phyloP scores from a whole-genome alignment of 2,888 invertebrate species.

The Tuta absoluta region DNA sequence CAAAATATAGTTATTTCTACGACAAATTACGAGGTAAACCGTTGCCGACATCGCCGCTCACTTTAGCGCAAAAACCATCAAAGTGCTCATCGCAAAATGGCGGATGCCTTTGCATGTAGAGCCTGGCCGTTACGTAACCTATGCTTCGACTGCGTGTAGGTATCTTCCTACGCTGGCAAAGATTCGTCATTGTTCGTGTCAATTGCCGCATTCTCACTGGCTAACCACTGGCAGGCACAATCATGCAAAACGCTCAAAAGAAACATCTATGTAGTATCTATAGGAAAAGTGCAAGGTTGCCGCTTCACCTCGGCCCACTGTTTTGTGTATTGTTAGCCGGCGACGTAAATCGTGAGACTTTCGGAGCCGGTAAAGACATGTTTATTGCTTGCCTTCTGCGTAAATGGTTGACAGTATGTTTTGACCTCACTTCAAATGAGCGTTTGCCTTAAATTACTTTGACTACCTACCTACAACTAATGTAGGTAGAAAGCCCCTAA shows the following conservation, averaged over 20 bases:
- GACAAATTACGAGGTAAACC: conserved; percentile 48
- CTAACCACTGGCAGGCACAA: conserved; percentile 53
- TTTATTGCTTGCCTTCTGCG: conserved; percentile 14
- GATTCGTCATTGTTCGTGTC: conserved; percentile 65
- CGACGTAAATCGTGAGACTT: conserved; percentile 27
- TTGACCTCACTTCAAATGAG: neutral
- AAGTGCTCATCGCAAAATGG: conserved; percentile 69
- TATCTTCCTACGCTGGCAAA: conserved; percentile 53
- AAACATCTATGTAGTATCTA: conserved; percentile 47
- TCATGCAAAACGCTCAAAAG: conserved; percentile 52
- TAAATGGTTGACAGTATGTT: conserved; percentile 14
- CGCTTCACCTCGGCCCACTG: conserved; percentile 31
- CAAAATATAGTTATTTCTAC: conserved; percentile 43
- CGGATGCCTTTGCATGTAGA: conserved; percentile 58
- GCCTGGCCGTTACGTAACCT: conserved; percentile 57
- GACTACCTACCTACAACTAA: neutral
- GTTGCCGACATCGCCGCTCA: conserved; percentile 57
- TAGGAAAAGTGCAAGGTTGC: conserved; percentile 62
- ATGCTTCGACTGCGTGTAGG: conserved; percentile 45
- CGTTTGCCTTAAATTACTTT: neutral
- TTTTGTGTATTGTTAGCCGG: conserved; percentile 35
- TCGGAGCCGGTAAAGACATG: conserved; percentile 2
- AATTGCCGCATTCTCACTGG: conserved; percentile 63
- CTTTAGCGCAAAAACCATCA: conserved; percentile 64
- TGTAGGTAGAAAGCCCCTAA: no score